Evolutionary conservation across 2,888 invertebrate genomes (phyloP).

Genomic region (Acanthoscelides obtectus): DNA sequence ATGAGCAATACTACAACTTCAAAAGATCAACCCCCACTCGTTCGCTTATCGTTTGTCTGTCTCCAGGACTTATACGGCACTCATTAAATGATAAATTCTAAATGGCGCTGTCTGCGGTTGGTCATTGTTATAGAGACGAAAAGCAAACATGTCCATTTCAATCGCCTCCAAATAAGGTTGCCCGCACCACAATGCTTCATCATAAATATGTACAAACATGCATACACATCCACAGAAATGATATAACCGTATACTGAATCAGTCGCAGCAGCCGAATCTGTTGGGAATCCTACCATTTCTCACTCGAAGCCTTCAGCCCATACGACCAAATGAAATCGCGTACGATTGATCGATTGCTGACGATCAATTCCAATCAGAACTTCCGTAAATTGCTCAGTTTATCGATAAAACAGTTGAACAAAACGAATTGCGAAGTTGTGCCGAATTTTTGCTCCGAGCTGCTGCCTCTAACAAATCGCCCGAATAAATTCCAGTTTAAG

Average conservation of each 20-base stretch:
- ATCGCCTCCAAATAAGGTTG: too few species aligned
- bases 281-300: neutral
- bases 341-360: neutral
- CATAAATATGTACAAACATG: neutral
- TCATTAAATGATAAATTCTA: too few species aligned
- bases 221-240: neutral
- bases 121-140: too few species aligned
- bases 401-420: neutral
- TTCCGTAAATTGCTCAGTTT: neutral
- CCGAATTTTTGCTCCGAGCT: neutral
- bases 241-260: neutral
- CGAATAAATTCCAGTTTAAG: slow-evolving; percentile 2
- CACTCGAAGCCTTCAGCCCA: neutral
- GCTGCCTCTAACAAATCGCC: neutral
- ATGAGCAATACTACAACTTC: too few species aligned
- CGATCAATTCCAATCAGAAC: neutral
- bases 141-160: too few species aligned
- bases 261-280: neutral
- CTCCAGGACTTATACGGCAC: too few species aligned
- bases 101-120: too few species aligned
- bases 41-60: too few species aligned
- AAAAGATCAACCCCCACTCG: too few species aligned
- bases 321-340: neutral
- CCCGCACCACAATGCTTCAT: neutral
- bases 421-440: neutral